Percentiles rank a stretch among this genome's conserved stretches.
Evolutionary conservation across 1,140 invertebrate species (phyloP).

Genomic region (Cheumatopsyche charites): DNA sequence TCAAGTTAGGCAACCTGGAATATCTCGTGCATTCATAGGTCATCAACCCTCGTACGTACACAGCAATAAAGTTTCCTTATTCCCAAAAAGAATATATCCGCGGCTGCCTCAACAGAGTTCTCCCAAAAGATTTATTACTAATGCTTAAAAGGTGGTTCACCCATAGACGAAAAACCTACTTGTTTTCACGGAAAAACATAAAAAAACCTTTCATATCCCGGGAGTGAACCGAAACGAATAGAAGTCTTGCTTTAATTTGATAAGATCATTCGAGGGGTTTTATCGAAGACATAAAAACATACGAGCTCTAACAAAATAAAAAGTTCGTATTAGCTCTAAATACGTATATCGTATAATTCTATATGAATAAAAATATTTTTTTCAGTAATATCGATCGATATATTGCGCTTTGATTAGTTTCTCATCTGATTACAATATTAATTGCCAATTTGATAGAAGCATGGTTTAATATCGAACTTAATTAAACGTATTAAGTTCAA

Average conservation of each 20-base stretch:
- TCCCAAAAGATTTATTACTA: constrained; percentile 40
- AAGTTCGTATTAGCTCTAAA: neutral
- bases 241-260: constrained; percentile 17
- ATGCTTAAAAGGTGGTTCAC: constrained; percentile 36
- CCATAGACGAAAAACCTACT: constrained; percentile 35
- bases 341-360: neutral
- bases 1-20: constrained; percentile 24
- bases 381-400: neutral
- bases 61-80: constrained; percentile 42
- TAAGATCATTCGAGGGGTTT: constrained; percentile 15
- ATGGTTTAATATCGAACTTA: neutral
- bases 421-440: constrained; percentile 6
- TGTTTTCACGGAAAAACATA: constrained; percentile 26
- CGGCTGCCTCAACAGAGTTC: constrained; percentile 29
- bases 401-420: neutral
- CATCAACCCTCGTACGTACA: constrained; percentile 34
- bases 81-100: constrained; percentile 36
- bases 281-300: constrained; percentile 6
- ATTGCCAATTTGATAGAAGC: constrained; percentile 1
- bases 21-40: constrained; percentile 33
- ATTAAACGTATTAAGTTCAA: too few relatives aligned
- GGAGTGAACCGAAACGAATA: neutral
- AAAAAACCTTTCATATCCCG: constrained; percentile 11
- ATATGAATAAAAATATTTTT: neutral
- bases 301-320: neutral